phyloP scores from a whole-genome alignment of 2,888 invertebrate genomes.

The Amphipoea lucens region DNA sequence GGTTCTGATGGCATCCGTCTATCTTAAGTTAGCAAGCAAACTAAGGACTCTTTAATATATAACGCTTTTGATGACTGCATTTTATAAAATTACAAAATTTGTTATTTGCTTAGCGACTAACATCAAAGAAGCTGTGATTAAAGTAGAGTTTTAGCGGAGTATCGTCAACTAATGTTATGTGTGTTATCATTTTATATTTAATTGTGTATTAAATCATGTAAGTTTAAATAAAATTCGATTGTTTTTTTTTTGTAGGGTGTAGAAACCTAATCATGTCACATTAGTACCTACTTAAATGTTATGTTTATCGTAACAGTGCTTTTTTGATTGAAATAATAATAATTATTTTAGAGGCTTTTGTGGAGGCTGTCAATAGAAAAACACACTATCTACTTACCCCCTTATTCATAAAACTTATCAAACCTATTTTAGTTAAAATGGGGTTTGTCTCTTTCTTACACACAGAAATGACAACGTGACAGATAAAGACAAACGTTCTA shows the following conservation, averaged over 20 bases:
- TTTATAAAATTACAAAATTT: constrained; percentile 42
- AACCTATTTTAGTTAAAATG: no score
- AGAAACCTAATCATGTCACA: not conserved
- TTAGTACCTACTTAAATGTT: not conserved
- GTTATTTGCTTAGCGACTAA: constrained; percentile 57
- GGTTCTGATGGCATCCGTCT: constrained; percentile 91
- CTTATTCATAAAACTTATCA: no score
- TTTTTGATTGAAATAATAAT: not conserved
- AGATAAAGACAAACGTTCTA: no score
- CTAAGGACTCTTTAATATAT: constrained; percentile 23
- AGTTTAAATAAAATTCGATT: constrained; percentile 9
- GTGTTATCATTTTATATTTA: constrained; percentile 37
- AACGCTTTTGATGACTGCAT: constrained; percentile 44
- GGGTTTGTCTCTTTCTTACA: no score
- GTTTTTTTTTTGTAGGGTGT: constrained; percentile 13
- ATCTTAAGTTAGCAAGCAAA: constrained; percentile 79
- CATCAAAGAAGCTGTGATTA: constrained; percentile 80
- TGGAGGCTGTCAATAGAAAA: not conserved
- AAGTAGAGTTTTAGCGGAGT: constrained; percentile 43
- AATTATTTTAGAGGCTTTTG: not conserved
- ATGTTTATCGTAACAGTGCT: not conserved
- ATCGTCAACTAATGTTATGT: constrained; percentile 19
- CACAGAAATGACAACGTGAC: no score
- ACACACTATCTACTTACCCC: not conserved
- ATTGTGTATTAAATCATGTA: constrained; percentile 49